Base-by-base conservation (phyloP, 1,140 invertebrate genomes). In the Drosophila nikananu region DNA sequence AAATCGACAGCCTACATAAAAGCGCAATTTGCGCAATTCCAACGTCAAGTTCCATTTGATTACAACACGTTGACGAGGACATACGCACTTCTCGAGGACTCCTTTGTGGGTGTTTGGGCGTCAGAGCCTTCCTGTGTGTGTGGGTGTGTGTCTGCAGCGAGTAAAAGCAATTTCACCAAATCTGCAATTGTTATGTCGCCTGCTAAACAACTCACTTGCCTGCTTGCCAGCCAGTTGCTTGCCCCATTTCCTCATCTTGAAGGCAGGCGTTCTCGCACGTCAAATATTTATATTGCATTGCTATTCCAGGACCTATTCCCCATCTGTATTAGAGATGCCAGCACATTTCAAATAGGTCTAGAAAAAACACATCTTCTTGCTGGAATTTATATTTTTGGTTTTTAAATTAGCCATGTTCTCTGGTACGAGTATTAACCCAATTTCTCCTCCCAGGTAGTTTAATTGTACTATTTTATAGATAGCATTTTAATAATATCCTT, bases 161-260 rank as follows among this genome's bases (percentile, higher is more conserved):
- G 67, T 90, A 82, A 90, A 90, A 90, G 86, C 86, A 90, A 90
- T 90, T 90, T 86, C 86, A 90, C 79, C 79, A 90, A 90, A 90
- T 90, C 86, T 90, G 86, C 86, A 90, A 90, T 90, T 90, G 86
- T 90, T 90, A 90, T 90, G 81, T 90, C 76, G 82, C 79, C 84
- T 89, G 81, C 84, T 87, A 84, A 87, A 89, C 84, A 87, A 87
- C 84, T 87, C 81, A 89, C 84, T 87, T 44, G 54, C 30, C 49
- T 32, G 19, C 65, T 44, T 21, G 44, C 21, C 32, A 37, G 52
- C 52, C 52, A 37, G 55, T 48, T 17, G 39, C 76, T 30, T 46
- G 42, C 19, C 58, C 35, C 72, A 67, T 67, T 81, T 71, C 37
- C 65, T 78, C 78, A 86, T 76, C 25, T 67, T 10, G 67, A 72